Evolutionary conservation across 2,888 invertebrate genomes (phyloP), one percentile per base, ranked within the genome.

Genomic region (Loripinus fragilis): DNA sequence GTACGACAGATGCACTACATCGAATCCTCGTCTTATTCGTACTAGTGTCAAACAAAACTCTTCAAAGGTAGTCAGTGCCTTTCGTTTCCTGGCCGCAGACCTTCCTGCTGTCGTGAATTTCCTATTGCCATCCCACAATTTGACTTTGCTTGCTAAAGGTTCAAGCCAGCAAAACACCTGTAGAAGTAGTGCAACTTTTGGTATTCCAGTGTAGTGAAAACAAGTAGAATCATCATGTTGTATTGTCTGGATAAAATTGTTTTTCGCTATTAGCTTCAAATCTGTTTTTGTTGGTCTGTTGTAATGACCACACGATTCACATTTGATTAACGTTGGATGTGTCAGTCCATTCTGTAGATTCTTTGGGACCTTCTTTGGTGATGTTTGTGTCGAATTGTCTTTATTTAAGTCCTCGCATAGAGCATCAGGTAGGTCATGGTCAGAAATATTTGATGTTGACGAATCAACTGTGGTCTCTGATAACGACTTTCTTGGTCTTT

Each of bases 101-200:
- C 42, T 10, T 69, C 42, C 48, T 15, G 23, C 10, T 12, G 35
- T 41, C 17, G 8, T 33, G 50, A 38, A 38, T 33, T 60, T 48
- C 17, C 12, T 50, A 25, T 69, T n/a, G 3, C 50, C 69, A 69
- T 69, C 69, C 69, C 69, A 69, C 30, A 69, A 20, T 50, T 69
- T 30, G 17, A 50, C 28, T 35, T 69, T 69, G n/a, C 52, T 35
- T 17, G 69, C 30, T 15, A 50, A 38, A 28, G 69, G 48, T 28
- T 50, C 52, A 17, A 69, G 2, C 69, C 69, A 69, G 12, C n/a
- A n/a, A 28, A 50, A 69, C 7, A 52, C 7, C 28, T 55, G 25
- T 28, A 55, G 17, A 25, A 55, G 55, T 7, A 55, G 15, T 28
- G 55, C 55, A 28, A 55, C 55, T 55, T 55, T 55, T 28, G 55